These are phyloP conservation scores for Lithophane ornitopus DNA, from an alignment of 2,888 invertebrate genomes.

Conservation along the genomic window DNA sequence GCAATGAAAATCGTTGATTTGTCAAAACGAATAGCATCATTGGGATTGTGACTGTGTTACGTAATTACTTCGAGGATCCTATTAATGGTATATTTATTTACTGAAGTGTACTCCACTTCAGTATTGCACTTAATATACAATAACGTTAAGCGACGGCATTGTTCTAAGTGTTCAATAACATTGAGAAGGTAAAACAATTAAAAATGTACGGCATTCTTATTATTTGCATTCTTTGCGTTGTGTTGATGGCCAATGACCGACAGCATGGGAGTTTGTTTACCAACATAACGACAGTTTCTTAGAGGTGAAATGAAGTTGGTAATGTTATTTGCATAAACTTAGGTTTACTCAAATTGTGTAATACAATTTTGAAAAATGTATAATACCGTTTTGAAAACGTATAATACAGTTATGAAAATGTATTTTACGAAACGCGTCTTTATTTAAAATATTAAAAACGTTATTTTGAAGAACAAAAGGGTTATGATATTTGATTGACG, in stretches of 20 bases:
- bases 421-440: not conserved
- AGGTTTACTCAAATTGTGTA: too few species aligned
- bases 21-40: not conserved
- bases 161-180: slow-evolving; percentile 34
- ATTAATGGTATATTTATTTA: not conserved
- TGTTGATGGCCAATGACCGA: slow-evolving; percentile 9
- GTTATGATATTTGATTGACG: not conserved
- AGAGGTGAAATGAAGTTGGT: not conserved
- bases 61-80: too few species aligned
- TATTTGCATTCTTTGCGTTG: slow-evolving; percentile 35
- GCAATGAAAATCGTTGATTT: not conserved
- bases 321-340: not conserved
- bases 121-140: not conserved
- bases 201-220: slow-evolving; percentile 14
- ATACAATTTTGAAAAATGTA: not conserved
- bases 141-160: slow-evolving; percentile 20
- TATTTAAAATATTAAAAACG: not conserved
- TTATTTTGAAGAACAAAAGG: not conserved
- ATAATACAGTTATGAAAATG: not conserved
- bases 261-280: slow-evolving; percentile 35
- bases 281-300: slow-evolving; percentile 12
- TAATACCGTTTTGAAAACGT: not conserved
- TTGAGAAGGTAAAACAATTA: slow-evolving; percentile 27
- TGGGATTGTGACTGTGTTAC: not conserved
- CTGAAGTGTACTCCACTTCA: not conserved